phyloP scores from a whole-genome alignment of 2,113 vertebrate species.

The Hippocampus abdominalis region DNA sequence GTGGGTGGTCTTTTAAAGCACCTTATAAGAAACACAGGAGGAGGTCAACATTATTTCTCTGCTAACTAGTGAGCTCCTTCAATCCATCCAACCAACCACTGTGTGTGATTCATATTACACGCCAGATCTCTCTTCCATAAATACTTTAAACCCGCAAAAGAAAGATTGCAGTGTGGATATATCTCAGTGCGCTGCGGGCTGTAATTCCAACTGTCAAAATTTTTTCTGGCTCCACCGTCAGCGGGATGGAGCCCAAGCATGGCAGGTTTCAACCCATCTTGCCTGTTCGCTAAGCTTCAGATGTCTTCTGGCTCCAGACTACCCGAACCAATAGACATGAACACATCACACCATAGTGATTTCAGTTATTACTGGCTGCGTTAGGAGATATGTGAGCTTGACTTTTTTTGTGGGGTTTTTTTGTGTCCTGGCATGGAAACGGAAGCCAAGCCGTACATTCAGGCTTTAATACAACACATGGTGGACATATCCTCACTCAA shows the following conservation, averaged over 20 bases:
- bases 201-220: background rate
- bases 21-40: background rate
- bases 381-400: background rate
- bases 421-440: background rate
- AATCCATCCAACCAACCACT: background rate
- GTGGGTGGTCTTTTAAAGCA: slow-evolving; percentile 6
- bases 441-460: too few relatives aligned
- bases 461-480: too few relatives aligned
- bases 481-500: too few relatives aligned
- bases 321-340: slow-evolving; percentile 1
- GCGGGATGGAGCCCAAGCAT: background rate
- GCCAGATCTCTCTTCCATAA: background rate
- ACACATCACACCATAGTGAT: slow-evolving; percentile 20
- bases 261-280: slow-evolving; percentile 1
- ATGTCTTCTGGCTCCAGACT: slow-evolving; percentile 27
- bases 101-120: slow-evolving; percentile 1
- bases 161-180: background rate
- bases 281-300: slow-evolving; percentile 32
- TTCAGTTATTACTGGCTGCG: slow-evolving; percentile 30
- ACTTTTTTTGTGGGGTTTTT: background rate
- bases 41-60: background rate
- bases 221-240: background rate
- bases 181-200: background rate
- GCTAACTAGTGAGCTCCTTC: background rate
- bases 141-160: background rate